Conservation (phyloP, 2,888 invertebrate species). For the Rhagium mordax region DNA sequence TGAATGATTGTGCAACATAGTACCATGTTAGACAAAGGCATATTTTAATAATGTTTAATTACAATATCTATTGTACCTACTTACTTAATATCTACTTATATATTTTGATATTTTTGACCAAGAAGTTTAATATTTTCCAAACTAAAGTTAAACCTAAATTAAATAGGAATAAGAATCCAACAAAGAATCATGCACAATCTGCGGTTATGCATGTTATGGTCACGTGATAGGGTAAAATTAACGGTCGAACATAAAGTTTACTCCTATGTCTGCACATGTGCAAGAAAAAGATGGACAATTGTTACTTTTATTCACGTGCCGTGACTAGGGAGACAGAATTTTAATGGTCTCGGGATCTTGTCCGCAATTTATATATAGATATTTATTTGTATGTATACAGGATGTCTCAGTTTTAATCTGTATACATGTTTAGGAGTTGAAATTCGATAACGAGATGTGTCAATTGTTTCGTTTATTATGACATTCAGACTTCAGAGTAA, state of each 20-base stretch:
- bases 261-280: neutral
- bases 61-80: no score
- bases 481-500: no score
- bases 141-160: constrained; percentile 23
- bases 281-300: neutral
- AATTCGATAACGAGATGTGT: no score
- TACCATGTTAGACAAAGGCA: neutral
- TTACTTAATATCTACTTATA: no score
- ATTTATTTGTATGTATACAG: no score
- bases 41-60: neutral
- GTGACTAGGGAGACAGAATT: neutral
- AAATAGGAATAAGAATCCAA: constrained; percentile 27
- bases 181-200: constrained; percentile 38
- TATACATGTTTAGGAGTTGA: no score
- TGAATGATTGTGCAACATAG: neutral
- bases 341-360: neutral
- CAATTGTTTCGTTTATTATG: no score
- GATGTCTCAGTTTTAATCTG: no score
- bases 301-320: neutral
- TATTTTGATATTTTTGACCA: no score
- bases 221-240: constrained; percentile 26
- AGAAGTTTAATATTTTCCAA: neutral
- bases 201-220: constrained; percentile 34
- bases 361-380: neutral
- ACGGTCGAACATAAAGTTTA: neutral